A percentile compares a stretch with the other conserved stretches of the same genome.
These are phyloP conservation scores for Chydorus sphaericus DNA, from an alignment of 2,888 invertebrate species.

Conservation along the genomic window DNA sequence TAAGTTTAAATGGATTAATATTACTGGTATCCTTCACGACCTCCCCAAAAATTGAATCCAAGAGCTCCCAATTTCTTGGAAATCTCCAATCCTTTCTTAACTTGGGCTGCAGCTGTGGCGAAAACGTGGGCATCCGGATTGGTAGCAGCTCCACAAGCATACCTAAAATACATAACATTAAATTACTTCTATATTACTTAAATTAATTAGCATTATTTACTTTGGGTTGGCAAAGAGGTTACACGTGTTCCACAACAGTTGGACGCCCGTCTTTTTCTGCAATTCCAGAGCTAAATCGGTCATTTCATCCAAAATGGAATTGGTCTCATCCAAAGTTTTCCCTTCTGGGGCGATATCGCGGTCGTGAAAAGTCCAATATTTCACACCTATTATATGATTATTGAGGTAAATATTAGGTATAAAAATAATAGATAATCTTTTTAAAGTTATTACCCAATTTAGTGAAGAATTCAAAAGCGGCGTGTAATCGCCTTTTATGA, in stretches of 20 bases:
- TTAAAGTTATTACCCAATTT: slow-evolving; percentile 35
- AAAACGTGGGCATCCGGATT: slow-evolving; percentile 42
- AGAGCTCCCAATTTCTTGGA: slow-evolving; percentile 44
- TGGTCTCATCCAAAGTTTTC: slow-evolving; percentile 39
- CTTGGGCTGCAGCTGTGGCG: slow-evolving; percentile 43
- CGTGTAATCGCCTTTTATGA: slow-evolving; percentile 41
- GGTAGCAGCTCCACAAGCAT: slow-evolving; percentile 43
- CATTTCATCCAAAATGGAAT: slow-evolving; percentile 41
- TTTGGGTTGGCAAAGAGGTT: slow-evolving; percentile 44
- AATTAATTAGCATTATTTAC: slow-evolving; percentile 28
- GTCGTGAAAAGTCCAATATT: slow-evolving; percentile 49
- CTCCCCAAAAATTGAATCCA: slow-evolving; percentile 45
- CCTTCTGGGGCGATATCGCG: slow-evolving; percentile 42
- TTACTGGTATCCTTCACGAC: slow-evolving; percentile 40
- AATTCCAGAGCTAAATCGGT: slow-evolving; percentile 40
- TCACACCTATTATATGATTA: slow-evolving; percentile 27
- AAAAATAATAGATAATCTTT: neutral
- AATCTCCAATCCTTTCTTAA: slow-evolving; percentile 45
- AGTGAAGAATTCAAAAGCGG: slow-evolving; percentile 44
- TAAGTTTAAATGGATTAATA: neutral
- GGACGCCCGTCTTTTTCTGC: slow-evolving; percentile 39
- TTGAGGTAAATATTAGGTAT: neutral
- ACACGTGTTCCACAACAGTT: slow-evolving; percentile 46
- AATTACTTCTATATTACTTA: neutral
- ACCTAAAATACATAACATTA: slow-evolving; percentile 34